Percentiles rank a stretch among this genome's conserved stretches.
Conservation (phyloP, 2,113 vertebrate species). For the Petroica traversi region DNA sequence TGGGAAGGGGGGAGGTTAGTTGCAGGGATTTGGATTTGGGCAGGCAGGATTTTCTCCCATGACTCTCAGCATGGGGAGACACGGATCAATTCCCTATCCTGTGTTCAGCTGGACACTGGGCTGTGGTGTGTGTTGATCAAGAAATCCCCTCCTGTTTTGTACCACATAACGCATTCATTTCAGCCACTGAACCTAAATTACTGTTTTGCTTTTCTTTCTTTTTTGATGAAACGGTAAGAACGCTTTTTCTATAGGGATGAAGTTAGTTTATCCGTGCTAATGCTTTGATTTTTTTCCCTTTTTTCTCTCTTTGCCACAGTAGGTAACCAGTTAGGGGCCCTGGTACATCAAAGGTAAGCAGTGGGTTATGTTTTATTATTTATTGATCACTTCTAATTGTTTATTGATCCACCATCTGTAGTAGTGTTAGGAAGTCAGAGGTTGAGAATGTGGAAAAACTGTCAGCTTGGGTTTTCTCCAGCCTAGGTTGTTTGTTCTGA, state of each 20-base stretch:
- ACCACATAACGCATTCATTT: conserved; percentile 73
- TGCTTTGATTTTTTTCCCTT: conserved; percentile 76
- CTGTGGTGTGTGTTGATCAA: conserved; percentile 73
- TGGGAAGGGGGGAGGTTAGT: conserved; percentile 36
- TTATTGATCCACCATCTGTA: conserved; percentile 88
- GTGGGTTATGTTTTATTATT: conserved; percentile 87
- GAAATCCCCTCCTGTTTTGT: conserved; percentile 78
- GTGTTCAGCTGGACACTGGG: conserved; percentile 82
- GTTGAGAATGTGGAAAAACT: conserved; percentile 71
- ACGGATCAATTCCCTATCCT: conserved; percentile 78
- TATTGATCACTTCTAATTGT: conserved; percentile 88
- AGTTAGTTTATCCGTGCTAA: conserved; percentile 83
- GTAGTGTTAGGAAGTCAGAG: conserved; percentile 77
- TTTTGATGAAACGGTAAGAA: conserved; percentile 70
- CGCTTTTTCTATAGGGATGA: conserved; percentile 66
- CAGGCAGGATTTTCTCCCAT: conserved; percentile 69
- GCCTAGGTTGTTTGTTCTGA: not conserved
- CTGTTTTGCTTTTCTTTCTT: conserved; percentile 69
- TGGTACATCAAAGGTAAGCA: conserved; percentile 99
- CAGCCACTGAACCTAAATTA: conserved; percentile 78
- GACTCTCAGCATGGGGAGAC: conserved; percentile 75
- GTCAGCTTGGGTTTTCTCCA: conserved; percentile 48
- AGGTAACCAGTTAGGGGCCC: conserved; percentile 94
- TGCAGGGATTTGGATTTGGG: conserved; percentile 73
- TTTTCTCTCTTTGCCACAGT: conserved; percentile 82